Conservation (phyloP, 2,113 vertebrate species). For the Columbina picui region DNA sequence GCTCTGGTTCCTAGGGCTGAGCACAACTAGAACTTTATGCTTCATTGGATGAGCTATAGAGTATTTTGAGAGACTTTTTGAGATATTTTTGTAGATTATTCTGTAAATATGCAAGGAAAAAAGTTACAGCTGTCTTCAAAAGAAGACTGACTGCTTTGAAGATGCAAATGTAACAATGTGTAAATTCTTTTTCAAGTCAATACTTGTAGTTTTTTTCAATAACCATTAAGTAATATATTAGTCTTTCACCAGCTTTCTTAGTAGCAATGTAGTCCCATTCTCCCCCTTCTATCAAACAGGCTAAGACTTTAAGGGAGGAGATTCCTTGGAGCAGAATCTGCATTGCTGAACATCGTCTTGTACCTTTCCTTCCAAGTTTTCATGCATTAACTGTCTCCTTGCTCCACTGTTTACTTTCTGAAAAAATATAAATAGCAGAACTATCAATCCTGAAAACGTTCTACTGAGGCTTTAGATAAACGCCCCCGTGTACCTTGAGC, state of each 20-base stretch:
- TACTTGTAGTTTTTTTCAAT: background rate
- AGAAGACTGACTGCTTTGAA: background rate
- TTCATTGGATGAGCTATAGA: background rate
- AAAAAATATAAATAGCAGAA: background rate
- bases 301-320: background rate
- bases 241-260: background rate
- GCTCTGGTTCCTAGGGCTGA: background rate
- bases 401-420: background rate
- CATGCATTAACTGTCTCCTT: background rate
- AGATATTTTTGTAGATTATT: background rate
- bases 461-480: background rate
- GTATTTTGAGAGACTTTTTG: background rate
- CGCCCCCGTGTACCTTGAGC: background rate
- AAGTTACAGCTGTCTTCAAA: background rate
- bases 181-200: background rate
- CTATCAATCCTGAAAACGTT: background rate
- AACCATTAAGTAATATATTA: background rate
- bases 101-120: background rate
- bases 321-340: background rate
- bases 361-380: background rate
- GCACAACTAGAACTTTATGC: accelerated
- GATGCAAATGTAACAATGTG: background rate
- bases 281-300: background rate
- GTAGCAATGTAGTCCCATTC: background rate
- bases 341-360: background rate